Evolutionary conservation across 2,888 invertebrate species (phyloP).

Genomic region (Orthosia incerta): DNA sequence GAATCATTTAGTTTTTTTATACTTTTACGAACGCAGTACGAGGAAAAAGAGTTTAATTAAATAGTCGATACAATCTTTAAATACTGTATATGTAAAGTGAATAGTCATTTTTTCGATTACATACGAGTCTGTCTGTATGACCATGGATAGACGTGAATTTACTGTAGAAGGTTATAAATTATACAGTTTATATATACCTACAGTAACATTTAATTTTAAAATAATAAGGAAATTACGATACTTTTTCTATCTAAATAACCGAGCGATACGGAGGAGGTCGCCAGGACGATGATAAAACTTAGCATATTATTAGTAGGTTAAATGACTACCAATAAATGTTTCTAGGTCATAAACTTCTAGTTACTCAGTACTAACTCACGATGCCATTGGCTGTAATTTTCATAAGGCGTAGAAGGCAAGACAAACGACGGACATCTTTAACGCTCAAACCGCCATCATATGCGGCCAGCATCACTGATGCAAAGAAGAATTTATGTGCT

Average conservation of each 20-base stretch:
- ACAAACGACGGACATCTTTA: slow-evolving; percentile 66
- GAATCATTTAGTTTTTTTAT: background rate
- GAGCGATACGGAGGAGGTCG: no score
- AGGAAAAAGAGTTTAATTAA: background rate
- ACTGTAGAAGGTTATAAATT: no score
- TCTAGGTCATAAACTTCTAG: slow-evolving; percentile 3
- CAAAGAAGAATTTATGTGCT: slow-evolving; percentile 81
- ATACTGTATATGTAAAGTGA: no score
- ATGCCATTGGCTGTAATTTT: slow-evolving; percentile 51
- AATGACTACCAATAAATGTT: background rate
- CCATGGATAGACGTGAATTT: no score
- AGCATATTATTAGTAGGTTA: no score
- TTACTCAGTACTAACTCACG: slow-evolving; percentile 17
- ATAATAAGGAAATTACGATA: no score
- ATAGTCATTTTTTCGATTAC: no score
- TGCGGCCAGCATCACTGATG: slow-evolving; percentile 74
- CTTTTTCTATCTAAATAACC: no score
- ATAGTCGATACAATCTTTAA: background rate
- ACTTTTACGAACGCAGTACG: background rate
- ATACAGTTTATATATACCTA: no score
- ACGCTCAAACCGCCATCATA: slow-evolving; percentile 71
- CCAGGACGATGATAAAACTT: no score
- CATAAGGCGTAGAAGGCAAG: slow-evolving; percentile 51
- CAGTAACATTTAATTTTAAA: no score
- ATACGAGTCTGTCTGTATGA: no score